A percentile compares a stretch with the other conserved stretches of the same genome.
These are phyloP conservation scores for Oxytorus armatus DNA, from an alignment of 2,888 invertebrate genomes.

Conservation along the genomic window DNA sequence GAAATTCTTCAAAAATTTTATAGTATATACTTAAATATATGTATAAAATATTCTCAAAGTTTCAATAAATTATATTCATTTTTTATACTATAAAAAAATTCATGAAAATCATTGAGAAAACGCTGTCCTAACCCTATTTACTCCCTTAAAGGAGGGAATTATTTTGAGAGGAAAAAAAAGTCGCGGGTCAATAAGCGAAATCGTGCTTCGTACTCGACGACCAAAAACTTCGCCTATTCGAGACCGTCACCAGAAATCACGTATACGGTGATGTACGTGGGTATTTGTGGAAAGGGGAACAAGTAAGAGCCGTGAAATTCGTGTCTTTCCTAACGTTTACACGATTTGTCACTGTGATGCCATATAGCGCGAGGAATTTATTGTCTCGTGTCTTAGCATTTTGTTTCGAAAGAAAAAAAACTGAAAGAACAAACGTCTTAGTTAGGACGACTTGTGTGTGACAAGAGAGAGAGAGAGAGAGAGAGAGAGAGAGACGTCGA, in stretches of 20 bases:
- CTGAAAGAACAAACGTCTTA: background rate
- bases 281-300: slow-evolving; percentile 8
- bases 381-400: background rate
- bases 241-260: slow-evolving; percentile 15
- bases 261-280: background rate
- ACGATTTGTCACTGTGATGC: slow-evolving; percentile 35
- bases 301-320: slow-evolving; percentile 34
- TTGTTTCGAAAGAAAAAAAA: background rate
- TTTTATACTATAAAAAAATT: too few species aligned
- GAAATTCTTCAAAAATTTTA: too few species aligned
- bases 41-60: too few species aligned
- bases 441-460: slow-evolving; percentile 1
- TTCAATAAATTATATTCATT: too few species aligned
- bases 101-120: too few species aligned
- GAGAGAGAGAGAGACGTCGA: background rate
- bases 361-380: slow-evolving; percentile 3
- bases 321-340: slow-evolving; percentile 5
- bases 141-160: too few species aligned
- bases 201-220: slow-evolving; percentile 46
- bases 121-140: too few species aligned
- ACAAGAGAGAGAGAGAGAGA: too few species aligned
- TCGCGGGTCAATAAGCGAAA: slow-evolving; percentile 55
- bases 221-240: slow-evolving; percentile 2
- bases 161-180: slow-evolving; percentile 23
- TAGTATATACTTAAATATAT: too few species aligned